A percentile compares a stretch with the other conserved stretches of the same genome.
Conservation (phyloP, 2,888 invertebrate species). For the Aphodius sticticus region DNA sequence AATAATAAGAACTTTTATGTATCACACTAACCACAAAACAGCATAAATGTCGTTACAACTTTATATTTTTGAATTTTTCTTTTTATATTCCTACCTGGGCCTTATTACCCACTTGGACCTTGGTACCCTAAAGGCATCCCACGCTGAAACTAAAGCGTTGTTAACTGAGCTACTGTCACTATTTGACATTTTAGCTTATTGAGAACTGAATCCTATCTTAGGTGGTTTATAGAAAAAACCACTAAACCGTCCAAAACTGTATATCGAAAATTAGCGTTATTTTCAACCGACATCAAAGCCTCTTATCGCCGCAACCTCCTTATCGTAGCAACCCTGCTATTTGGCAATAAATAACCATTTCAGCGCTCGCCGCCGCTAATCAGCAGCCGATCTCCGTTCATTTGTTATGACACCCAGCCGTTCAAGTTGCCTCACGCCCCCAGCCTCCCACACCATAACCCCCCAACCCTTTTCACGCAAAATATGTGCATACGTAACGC, state of each 20-base stretch:
- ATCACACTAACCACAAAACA: too few species aligned
- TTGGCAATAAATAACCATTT: background rate
- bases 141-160: too few species aligned
- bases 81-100: too few species aligned
- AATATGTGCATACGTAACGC: conserved; percentile 4
- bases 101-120: too few species aligned
- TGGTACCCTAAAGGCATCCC: too few species aligned
- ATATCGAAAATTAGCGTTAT: background rate
- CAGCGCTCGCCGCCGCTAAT: background rate
- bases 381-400: background rate
- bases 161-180: too few species aligned
- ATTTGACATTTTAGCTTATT: too few species aligned
- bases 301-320: background rate
- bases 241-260: background rate
- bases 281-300: background rate
- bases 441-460: background rate
- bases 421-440: background rate
- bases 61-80: too few species aligned
- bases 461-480: background rate
- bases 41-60: too few species aligned
- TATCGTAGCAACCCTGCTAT: background rate
- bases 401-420: background rate
- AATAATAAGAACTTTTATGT: too few species aligned
- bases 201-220: too few species aligned
- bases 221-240: too few species aligned